Percentiles rank a stretch among this genome's conserved stretches.
Evolutionary conservation across 1,140 invertebrate genomes (phyloP).

Genomic region (Meteorus sp.): DNA sequence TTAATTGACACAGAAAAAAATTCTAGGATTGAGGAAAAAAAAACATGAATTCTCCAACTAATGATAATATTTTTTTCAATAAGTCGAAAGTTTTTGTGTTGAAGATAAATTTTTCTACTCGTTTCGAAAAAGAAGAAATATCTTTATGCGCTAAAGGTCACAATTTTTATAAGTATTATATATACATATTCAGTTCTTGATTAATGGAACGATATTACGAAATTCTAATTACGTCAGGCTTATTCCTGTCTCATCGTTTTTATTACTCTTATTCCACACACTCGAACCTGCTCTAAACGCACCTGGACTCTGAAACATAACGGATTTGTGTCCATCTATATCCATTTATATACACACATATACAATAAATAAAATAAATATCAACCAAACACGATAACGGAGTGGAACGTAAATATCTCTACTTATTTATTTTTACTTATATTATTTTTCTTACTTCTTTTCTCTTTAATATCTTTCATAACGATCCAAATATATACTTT

Average conservation of each 20-base stretch:
- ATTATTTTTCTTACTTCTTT: neutral
- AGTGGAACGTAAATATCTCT: conserved; percentile 12
- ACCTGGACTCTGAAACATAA: conserved; percentile 4
- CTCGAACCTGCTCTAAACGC: neutral
- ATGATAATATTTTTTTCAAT: neutral
- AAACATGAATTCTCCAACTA: too few species aligned
- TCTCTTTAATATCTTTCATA: too few species aligned
- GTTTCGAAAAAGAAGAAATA: neutral
- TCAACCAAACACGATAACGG: conserved; percentile 17
- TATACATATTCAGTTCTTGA: conserved; percentile 18
- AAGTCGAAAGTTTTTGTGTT: neutral
- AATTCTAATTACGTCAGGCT: conserved; percentile 28
- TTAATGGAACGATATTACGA: conserved; percentile 30
- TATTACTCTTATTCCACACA: neutral
- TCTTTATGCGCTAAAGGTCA: conserved; percentile 9
- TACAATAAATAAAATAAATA: conserved; percentile 12
- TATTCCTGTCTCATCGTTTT: conserved; percentile 6
- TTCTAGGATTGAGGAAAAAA: too few species aligned
- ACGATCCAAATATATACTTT: too few species aligned
- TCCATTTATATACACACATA: neutral
- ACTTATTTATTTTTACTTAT: neutral
- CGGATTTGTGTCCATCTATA: conserved; percentile 15
- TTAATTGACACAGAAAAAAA: too few species aligned
- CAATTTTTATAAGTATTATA: neutral
- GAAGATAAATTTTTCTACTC: neutral